Evolutionary conservation across 2,113 vertebrate genomes (phyloP), one percentile per base, ranked within the genome.

Genomic region (Hassar affinis): DNA sequence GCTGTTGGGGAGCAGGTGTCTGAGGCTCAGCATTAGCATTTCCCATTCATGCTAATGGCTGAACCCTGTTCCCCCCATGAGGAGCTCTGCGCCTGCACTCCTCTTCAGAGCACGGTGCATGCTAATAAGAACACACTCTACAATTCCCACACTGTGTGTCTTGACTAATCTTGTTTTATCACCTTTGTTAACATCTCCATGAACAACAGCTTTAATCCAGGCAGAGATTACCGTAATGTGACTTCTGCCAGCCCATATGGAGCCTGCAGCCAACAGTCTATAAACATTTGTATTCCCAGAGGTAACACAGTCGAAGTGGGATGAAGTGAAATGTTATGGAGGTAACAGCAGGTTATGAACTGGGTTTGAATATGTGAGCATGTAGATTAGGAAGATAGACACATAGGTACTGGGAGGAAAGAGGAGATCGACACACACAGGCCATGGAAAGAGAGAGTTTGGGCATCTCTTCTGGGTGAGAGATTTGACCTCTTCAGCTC

Each of bases 111-210:
- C 92, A 92, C 89, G 90, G 88, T 87, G 84, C 79, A 85, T 90
- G 90, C 91, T 94, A 93, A 93, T 94, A 91, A 93, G 88, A 87
- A 90, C 85, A 89, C 90, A 89, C 88, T 89, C 88, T 87, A 88
- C 88, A 92, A 89, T 91, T 91, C 91, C 89, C 88, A 86, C 59
- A 83, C 91, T 88, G 86, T 87, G 87, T 22, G 85, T 91, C 93
- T 93, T 91, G 87, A 85, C 92, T 95, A 95, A 95, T 96, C 94
- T 95, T 90, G 90, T 91, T 88, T 91, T 92, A 93, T 94, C 92
- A 93, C 92, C 92, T 94, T 91, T 94, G 90, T 92, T 95, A 93
- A 94, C 93, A 95, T 94, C 93, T 95, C 94, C 93, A 94, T 94
- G 95, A 92, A 91, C 91, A 93, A 91, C 93, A 94, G 91, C 92